Conservation (phyloP, 2,888 invertebrate genomes). For the Unio pictorum region DNA sequence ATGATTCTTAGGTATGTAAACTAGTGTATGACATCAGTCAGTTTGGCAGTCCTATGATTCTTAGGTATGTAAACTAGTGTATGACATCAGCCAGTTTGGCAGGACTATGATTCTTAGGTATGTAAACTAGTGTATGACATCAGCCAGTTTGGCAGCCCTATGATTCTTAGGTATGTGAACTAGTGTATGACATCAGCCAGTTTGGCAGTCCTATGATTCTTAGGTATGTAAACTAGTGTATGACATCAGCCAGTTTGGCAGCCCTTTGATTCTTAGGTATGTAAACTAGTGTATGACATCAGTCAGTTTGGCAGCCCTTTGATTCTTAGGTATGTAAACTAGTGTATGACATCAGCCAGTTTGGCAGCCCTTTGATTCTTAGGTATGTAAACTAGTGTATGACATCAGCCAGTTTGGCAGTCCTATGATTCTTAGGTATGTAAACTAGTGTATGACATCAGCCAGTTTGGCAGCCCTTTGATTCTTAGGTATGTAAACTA, state of each 20-base stretch:
- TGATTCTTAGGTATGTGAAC: constrained; percentile 43
- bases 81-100: constrained; percentile 55
- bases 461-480: constrained; percentile 54
- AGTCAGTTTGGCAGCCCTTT: constrained; percentile 54
- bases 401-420: constrained; percentile 55
- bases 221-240: constrained; percentile 45
- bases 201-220: constrained; percentile 52
- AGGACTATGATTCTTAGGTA: constrained; percentile 50
- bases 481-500: constrained; percentile 43
- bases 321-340: constrained; percentile 43
- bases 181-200: constrained; percentile 50
- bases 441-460: constrained; percentile 43
- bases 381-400: constrained; percentile 46
- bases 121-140: constrained; percentile 45
- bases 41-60: constrained; percentile 51
- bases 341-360: constrained; percentile 52
- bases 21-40: constrained; percentile 49
- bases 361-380: constrained; percentile 50
- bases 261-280: constrained; percentile 49
- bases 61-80: constrained; percentile 44
- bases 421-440: constrained; percentile 50
- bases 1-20: constrained; percentile 45
- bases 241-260: constrained; percentile 54
- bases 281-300: constrained; percentile 43
- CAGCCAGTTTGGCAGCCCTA: constrained; percentile 53